Conservation (phyloP, 2,888 invertebrate genomes). For the Noctua janthina region DNA sequence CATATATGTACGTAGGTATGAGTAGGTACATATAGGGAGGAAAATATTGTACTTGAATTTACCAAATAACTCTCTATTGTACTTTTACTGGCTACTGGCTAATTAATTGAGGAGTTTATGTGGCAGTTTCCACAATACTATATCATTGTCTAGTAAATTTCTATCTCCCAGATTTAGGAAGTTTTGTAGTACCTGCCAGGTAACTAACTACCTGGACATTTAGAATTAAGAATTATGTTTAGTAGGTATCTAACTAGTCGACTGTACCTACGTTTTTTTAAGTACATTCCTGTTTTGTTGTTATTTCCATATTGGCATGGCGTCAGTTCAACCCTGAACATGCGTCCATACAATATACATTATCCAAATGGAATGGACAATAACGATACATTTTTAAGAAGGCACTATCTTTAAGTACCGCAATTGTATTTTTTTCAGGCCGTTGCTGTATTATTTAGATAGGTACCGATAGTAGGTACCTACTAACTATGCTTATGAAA, state of each 20-base stretch:
- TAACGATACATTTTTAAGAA: conserved; percentile 59
- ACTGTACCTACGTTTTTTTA: not conserved
- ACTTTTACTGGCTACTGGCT: not conserved
- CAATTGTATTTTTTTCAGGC: conserved; percentile 22
- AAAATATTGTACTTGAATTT: not conserved
- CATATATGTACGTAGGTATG: not conserved
- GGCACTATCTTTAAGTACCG: conserved; percentile 17
- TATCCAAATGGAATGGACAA: conserved; percentile 51
- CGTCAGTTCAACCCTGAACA: not conserved
- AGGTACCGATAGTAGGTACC: not conserved
- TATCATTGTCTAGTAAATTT: not conserved
- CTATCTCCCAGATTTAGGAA: not conserved
- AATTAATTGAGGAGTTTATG: not conserved
- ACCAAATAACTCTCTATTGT: not conserved
- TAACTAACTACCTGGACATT: not conserved
- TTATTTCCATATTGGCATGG: conserved; percentile 26
- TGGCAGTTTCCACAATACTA: not conserved
- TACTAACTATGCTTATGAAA: not conserved
- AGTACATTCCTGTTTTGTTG: not conserved
- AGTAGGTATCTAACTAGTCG: too few species aligned
- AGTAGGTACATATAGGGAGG: not conserved
- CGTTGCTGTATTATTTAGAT: not conserved
- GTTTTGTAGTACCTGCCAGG: not conserved
- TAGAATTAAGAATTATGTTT: not conserved
- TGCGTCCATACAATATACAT: conserved; percentile 25